A percentile compares a stretch with the other conserved stretches of the same genome.
phyloP scores from a whole-genome alignment of 2,888 invertebrate genomes.

The Parelbella ahira region DNA sequence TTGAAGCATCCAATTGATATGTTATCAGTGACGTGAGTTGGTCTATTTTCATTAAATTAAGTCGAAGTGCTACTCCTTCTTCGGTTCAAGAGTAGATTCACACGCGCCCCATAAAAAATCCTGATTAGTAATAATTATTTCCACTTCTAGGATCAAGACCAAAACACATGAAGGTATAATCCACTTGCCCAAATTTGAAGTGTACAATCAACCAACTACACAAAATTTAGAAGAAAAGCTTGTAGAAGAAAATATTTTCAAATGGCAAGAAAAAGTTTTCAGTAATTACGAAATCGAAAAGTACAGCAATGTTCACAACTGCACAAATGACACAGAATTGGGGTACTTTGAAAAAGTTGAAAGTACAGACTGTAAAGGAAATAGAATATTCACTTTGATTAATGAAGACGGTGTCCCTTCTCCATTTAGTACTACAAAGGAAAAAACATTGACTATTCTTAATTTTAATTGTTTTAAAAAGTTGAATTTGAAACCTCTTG shows the following conservation, averaged over 20 bases:
- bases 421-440: conserved; percentile 41
- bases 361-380: conserved; percentile 48
- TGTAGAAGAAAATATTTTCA: conserved; percentile 67
- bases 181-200: conserved; percentile 61
- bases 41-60: too few relatives aligned
- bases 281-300: conserved; percentile 81
- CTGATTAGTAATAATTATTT: too few relatives aligned
- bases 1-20: conserved; percentile 69
- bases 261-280: conserved; percentile 88
- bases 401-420: conserved; percentile 77
- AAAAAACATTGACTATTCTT: conserved; percentile 23
- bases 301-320: conserved; percentile 82
- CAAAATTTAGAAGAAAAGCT: too few relatives aligned
- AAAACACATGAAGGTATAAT: conserved; percentile 54
- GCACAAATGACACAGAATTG: conserved; percentile 80
- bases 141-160: conserved; percentile 61
- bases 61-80: too few relatives aligned
- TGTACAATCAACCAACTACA: conserved; percentile 44
- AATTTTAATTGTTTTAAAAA: conserved; percentile 41
- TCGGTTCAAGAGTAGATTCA: too few relatives aligned
- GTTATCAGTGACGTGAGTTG: conserved; percentile 70
- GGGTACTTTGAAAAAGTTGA: conserved; percentile 49
- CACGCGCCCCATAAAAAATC: too few relatives aligned
- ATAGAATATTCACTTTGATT: conserved; percentile 79
- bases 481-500: conserved; percentile 40